Base-by-base conservation (phyloP, 2,888 invertebrate species). In the Patella pellucida region DNA sequence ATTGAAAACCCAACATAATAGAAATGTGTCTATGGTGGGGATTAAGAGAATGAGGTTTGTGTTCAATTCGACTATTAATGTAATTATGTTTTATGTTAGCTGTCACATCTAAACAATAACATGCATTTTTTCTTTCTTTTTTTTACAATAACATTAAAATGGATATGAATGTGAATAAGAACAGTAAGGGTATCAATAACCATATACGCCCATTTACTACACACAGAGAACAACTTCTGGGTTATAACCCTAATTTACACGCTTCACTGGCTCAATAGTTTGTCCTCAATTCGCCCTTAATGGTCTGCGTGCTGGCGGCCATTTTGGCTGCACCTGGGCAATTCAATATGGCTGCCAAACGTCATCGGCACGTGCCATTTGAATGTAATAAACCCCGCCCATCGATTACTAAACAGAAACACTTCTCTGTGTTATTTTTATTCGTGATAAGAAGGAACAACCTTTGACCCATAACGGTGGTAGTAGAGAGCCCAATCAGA, bases 301-400 rank as follows among this genome's bases (percentile, higher is more conserved):
- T 62, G 62, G 19, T 62, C 62, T 23, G 12, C 62, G 19, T 12
- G 62, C 62, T 62, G 23, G 62, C 62, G 62, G 62, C 62, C 62
- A 62, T 62, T 62, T 23, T 62, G 62, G 52, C 68, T 68, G 73
- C 73, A 73, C 73, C 73, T 73, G 73, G 73, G 52, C 73, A 73
- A 73, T 68, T 73, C 73, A 73, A 73, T 68, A 73, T 73, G 73
- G 73, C 73, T 68, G 68, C 73, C 68, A 73, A 68, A 73, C 73
- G 68, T 73, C 73, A 73, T 68, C 68, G 68, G 68, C 73, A 73
- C 73, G 73, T 73, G 73, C 52, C 73, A 68, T 23, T 68, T 68
- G 68, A 73, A 73, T 68, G 68, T 51, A 68, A 51, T 68, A 68
- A 50, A 52, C 52, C 27, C 73, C 68, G 51, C 73, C 73, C 68